Conservation (phyloP, 1,140 invertebrate species). For the Piezodorus guildinii region DNA sequence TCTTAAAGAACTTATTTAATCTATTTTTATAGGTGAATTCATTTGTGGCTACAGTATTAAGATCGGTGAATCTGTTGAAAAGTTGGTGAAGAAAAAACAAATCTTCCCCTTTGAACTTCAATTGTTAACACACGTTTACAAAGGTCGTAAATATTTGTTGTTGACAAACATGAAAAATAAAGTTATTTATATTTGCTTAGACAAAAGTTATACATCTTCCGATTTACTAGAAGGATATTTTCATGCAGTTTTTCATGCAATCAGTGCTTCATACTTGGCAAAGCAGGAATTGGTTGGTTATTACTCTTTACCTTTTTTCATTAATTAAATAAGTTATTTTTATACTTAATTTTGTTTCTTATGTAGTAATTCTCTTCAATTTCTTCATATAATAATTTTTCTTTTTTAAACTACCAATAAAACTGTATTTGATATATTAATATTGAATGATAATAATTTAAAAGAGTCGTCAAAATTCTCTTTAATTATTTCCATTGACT, state of each 20-base stretch:
- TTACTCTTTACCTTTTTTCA: too few species aligned
- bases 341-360: too few species aligned
- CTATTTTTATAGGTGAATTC: slow-evolving; percentile 33
- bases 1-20: too few species aligned
- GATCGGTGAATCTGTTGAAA: slow-evolving; percentile 41
- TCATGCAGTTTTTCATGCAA: slow-evolving; percentile 38
- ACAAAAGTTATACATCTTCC: slow-evolving; percentile 33
- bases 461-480: too few species aligned
- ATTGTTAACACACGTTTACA: slow-evolving; percentile 33
- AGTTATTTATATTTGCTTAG: slow-evolving; percentile 38
- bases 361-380: too few species aligned
- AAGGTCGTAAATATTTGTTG: slow-evolving; percentile 38
- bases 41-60: slow-evolving; percentile 42
- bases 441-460: too few species aligned
- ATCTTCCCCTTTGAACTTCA: slow-evolving; percentile 32
- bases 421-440: too few species aligned
- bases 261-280: slow-evolving; percentile 27
- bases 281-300: slow-evolving; percentile 19
- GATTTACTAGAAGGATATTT: slow-evolving; percentile 43
- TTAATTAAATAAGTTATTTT: too few species aligned
- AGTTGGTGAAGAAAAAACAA: slow-evolving; percentile 33
- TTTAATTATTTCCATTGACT: too few species aligned
- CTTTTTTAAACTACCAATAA: too few species aligned
- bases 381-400: too few species aligned
- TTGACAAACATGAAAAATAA: slow-evolving; percentile 35